These are phyloP conservation scores for Zeus faber DNA, from an alignment of 2,113 vertebrate species.

Conservation along the genomic window DNA sequence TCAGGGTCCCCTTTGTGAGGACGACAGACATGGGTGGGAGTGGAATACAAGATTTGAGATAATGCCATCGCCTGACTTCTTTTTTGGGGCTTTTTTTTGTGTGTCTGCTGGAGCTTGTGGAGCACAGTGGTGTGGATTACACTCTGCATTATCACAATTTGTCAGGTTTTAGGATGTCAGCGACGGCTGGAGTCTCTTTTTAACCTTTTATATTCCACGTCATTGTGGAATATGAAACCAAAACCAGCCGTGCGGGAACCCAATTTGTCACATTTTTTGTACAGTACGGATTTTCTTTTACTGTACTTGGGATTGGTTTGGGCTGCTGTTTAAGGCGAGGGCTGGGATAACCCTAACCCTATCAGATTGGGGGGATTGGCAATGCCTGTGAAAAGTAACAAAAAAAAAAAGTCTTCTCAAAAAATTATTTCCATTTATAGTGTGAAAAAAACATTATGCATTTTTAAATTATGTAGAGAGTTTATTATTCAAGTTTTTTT, in stretches of 20 bases:
- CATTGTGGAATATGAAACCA: constrained; percentile 55
- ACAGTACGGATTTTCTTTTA: too few species aligned
- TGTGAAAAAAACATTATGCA: too few species aligned
- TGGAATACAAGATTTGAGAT: constrained; percentile 79
- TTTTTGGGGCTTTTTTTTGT: constrained; percentile 69
- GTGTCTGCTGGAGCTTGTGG: constrained; percentile 48
- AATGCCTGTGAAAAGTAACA: too few species aligned
- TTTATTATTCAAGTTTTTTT: too few species aligned
- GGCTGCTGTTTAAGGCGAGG: too few species aligned
- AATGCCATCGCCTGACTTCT: constrained; percentile 62
- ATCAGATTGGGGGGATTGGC: too few species aligned
- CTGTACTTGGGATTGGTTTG: too few species aligned
- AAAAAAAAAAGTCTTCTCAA: too few species aligned
- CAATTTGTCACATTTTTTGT: constrained; percentile 39
- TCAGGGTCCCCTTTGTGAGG: constrained; percentile 74
- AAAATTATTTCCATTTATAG: too few species aligned
- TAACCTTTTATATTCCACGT: constrained; percentile 59
- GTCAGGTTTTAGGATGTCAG: constrained; percentile 69
- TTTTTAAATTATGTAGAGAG: too few species aligned
- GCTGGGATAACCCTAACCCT: too few species aligned
- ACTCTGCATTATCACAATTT: constrained; percentile 71
- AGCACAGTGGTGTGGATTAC: constrained; percentile 63
- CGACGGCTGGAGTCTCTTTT: constrained; percentile 62
- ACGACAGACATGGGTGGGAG: constrained; percentile 71
- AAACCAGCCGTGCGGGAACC: too few species aligned